Conservation (phyloP, 1,140 invertebrate species). For the Manduca sexta region DNA sequence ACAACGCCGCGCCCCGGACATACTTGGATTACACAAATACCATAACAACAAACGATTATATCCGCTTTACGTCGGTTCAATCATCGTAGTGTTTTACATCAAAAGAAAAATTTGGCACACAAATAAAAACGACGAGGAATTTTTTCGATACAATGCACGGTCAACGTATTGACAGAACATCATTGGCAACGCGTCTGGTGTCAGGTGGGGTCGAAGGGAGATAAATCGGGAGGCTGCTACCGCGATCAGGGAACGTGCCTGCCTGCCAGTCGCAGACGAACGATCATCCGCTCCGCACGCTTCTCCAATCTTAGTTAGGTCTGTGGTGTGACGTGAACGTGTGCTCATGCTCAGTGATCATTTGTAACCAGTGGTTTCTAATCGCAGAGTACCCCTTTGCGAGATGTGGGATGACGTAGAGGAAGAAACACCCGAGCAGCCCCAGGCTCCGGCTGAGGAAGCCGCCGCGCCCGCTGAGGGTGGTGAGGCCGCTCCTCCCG, state of each 20-base stretch:
- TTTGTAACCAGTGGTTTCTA: constrained; percentile 38
- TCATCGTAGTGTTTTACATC: constrained; percentile 23
- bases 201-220: constrained; percentile 63
- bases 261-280: constrained; percentile 56
- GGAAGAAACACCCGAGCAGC: constrained; percentile 44
- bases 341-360: constrained; percentile 23
- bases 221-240: constrained; percentile 62
- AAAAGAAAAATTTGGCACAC: constrained; percentile 50
- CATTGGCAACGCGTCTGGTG: constrained; percentile 53
- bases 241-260: constrained; percentile 32
- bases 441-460: constrained; percentile 24
- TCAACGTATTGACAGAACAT: constrained; percentile 67
- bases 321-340: constrained; percentile 31
- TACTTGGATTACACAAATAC: too few relatives aligned
- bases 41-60: too few relatives aligned
- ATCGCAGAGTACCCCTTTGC: constrained; percentile 43
- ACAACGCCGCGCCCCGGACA: too few relatives aligned
- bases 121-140: constrained; percentile 45
- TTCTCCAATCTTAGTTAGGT: constrained; percentile 53
- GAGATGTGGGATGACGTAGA: constrained; percentile 66
- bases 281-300: constrained; percentile 60
- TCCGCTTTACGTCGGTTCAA: background rate
- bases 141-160: constrained; percentile 50
- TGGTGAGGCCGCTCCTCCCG: constrained; percentile 43
- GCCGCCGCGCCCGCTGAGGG: constrained; percentile 31